Conservation (phyloP, 1,140 invertebrate species). For the Cardiocondyla obscurior region DNA sequence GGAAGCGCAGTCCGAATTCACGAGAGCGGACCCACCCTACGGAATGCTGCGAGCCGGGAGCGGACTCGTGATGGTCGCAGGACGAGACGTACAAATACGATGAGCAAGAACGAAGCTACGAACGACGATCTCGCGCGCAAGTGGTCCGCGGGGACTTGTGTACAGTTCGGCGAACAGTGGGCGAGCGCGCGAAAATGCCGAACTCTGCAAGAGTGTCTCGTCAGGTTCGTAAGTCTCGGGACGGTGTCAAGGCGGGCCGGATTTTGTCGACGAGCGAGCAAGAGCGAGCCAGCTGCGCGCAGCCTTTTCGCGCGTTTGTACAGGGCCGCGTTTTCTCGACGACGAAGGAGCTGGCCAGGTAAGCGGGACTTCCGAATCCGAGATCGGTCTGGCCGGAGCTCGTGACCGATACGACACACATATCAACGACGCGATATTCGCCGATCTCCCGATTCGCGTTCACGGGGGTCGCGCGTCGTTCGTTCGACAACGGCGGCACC, state of each 20-base stretch:
- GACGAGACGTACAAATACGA: background rate
- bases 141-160: slow-evolving; percentile 25
- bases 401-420: slow-evolving; percentile 58
- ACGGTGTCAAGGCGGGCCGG: background rate
- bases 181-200: slow-evolving; percentile 1
- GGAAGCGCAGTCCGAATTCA: background rate
- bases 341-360: too few relatives aligned
- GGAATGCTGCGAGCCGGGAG: background rate
- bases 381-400: slow-evolving; percentile 22
- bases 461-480: slow-evolving; percentile 43
- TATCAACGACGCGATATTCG: slow-evolving; percentile 64
- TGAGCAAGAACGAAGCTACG: background rate
- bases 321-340: slow-evolving; percentile 9
- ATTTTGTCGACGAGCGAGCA: background rate
- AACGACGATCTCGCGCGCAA: slow-evolving; percentile 6
- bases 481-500: slow-evolving; percentile 23
- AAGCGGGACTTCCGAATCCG: slow-evolving; percentile 1
- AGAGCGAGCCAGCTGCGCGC: background rate
- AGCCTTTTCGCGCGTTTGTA: slow-evolving; percentile 10
- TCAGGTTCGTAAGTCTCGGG: slow-evolving; percentile 6
- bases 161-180: slow-evolving; percentile 14
- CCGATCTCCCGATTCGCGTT: slow-evolving; percentile 16
- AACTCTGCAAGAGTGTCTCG: background rate
- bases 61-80: background rate
- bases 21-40: slow-evolving; percentile 8